Evolutionary conservation across 2,797 vertebrate species (phyloP).

Genomic region (Acipenser ruthenus): DNA sequence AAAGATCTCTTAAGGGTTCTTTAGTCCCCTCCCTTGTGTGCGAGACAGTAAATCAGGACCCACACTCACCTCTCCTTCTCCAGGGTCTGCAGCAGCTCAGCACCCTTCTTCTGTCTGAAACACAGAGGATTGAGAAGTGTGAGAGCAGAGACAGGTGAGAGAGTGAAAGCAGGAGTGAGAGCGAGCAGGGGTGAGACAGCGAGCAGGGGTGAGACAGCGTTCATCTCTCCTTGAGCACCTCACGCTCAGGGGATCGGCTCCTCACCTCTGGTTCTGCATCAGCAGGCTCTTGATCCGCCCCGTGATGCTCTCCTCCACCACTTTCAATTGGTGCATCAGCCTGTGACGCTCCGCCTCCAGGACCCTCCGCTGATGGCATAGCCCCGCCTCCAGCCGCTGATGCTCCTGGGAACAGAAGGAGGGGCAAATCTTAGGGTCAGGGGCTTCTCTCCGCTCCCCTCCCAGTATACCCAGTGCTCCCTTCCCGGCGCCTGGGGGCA

Average conservation of each 20-base stretch:
- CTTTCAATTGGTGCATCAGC: constrained; percentile 68
- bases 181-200: not conserved
- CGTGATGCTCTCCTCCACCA: constrained; percentile 62
- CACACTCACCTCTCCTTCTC: constrained; percentile 81
- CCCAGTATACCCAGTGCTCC: not conserved
- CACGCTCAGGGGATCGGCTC: constrained; percentile 17
- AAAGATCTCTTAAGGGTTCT: too few relatives aligned
- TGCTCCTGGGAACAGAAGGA: constrained; percentile 59
- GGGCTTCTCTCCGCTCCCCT: not conserved
- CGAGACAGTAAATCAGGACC: not conserved
- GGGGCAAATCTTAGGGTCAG: not conserved
- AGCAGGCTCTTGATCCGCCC: constrained; percentile 72
- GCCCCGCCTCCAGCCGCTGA: constrained; percentile 68
- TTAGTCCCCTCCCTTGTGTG: too few relatives aligned
- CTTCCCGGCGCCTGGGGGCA: not conserved
- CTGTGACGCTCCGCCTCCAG: constrained; percentile 69
- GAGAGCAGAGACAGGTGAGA: not conserved
- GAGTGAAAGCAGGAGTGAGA: not conserved
- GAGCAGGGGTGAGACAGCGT: not conserved
- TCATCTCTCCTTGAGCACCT: not conserved
- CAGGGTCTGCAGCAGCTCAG: constrained; percentile 78
- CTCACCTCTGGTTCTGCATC: constrained; percentile 72
- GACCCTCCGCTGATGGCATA: constrained; percentile 67
- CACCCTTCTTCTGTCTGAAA: constrained; percentile 75
- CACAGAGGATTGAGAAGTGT: constrained; percentile 11